A percentile compares a stretch with the other conserved stretches of the same genome.
These are phyloP conservation scores for Salvelinus alpinus DNA, from an alignment of 2,113 vertebrate species.

Conservation along the genomic window DNA sequence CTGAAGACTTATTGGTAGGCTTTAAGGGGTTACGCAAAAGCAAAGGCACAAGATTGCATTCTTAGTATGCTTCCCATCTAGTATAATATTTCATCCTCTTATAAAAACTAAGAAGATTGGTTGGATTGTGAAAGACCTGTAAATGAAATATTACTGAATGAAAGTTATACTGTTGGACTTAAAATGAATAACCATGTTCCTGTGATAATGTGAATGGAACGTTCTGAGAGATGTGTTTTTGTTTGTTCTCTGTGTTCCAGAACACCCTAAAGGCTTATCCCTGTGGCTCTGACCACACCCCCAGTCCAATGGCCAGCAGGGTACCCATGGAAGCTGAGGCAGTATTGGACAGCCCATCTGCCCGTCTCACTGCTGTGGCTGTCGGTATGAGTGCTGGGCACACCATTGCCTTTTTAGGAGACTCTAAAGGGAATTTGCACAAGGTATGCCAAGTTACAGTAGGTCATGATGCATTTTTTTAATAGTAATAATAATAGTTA, in stretches of 20 bases:
- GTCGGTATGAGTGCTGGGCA: conserved; percentile 85
- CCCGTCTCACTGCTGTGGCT: conserved; percentile 87
- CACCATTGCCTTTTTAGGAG: conserved; percentile 90
- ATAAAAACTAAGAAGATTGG: neutral
- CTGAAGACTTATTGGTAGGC: neutral
- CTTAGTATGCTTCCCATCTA: conserved; percentile 22
- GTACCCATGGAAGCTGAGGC: conserved; percentile 77
- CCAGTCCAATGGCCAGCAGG: conserved; percentile 93
- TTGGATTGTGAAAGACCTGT: neutral
- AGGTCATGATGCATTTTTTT: neutral
- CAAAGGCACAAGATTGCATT: conserved; percentile 13
- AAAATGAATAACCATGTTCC: neutral
- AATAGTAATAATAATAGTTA: neutral
- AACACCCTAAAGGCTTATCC: conserved; percentile 93
- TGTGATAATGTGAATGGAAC: neutral
- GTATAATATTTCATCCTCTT: conserved; percentile 31
- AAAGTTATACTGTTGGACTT: neutral
- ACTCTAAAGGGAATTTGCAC: conserved; percentile 86
- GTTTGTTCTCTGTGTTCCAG: conserved; percentile 62
- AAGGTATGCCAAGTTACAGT: conserved; percentile 74
- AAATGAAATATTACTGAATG: neutral
- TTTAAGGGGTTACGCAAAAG: conserved; percentile 24
- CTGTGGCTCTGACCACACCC: conserved; percentile 96
- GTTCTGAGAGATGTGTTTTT: neutral
- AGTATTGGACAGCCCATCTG: conserved; percentile 73